These are phyloP conservation scores for Ectemnius continuus DNA, from an alignment of 2,888 invertebrate genomes.

Conservation along the genomic window DNA sequence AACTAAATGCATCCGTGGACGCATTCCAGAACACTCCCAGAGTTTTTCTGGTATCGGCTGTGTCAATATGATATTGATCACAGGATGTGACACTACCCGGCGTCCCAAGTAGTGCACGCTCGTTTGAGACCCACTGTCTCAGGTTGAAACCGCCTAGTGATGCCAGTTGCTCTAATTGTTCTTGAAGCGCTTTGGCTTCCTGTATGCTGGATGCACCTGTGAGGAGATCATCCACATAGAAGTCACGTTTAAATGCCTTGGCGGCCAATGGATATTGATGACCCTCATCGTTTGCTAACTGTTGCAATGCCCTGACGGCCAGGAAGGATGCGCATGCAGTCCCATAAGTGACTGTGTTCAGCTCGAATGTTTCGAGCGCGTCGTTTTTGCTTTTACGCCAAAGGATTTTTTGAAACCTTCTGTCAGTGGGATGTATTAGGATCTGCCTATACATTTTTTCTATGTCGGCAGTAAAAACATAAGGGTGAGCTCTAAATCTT, in stretches of 20 bases:
- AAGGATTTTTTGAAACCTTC: not conserved
- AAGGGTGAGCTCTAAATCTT: no score
- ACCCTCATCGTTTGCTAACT: constrained; percentile 33
- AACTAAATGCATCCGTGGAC: not conserved
- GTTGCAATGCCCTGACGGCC: constrained; percentile 25
- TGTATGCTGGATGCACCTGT: constrained; percentile 1
- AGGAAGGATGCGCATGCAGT: constrained; percentile 34
- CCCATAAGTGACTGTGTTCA: constrained; percentile 33
- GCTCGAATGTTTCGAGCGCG: constrained; percentile 13
- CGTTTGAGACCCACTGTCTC: constrained; percentile 20
- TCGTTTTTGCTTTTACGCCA: no score
- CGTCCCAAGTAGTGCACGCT: not conserved
- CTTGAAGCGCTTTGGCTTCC: not conserved
- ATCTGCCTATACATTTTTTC: constrained; percentile 3
- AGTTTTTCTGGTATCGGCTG: constrained; percentile 7
- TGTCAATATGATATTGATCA: not conserved
- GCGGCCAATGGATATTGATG: not conserved
- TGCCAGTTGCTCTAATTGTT: not conserved
- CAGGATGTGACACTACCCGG: not conserved
- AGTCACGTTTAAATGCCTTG: constrained; percentile 2
- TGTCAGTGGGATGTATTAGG: constrained; percentile 1
- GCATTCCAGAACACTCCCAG: constrained; percentile 16
- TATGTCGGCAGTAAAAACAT: not conserved
- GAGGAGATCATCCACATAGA: constrained; percentile 27
- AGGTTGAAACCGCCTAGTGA: constrained; percentile 5